Conservation (phyloP, 1,140 invertebrate species). For the Zaprionus capensis region DNA sequence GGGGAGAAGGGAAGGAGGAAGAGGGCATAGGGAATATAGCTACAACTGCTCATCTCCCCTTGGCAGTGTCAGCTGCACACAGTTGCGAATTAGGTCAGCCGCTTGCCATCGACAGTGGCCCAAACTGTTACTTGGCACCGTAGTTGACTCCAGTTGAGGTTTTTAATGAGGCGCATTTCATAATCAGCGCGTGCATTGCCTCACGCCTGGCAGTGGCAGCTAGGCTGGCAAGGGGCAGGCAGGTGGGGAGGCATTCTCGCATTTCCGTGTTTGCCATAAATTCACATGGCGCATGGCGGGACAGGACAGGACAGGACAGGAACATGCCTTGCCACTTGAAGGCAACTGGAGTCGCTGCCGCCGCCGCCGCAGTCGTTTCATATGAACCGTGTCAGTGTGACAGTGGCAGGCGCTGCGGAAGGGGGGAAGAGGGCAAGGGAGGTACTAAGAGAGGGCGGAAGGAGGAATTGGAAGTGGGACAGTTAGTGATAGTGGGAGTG, state of each 20-base stretch:
- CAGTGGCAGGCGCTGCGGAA: slow-evolving; percentile 2
- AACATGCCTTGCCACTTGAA: slow-evolving; percentile 59
- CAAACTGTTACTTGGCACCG: slow-evolving; percentile 21
- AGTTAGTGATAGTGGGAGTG: slow-evolving; percentile 20
- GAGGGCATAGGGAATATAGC: background rate
- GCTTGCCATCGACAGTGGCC: slow-evolving; percentile 37
- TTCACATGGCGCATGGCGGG: slow-evolving; percentile 51
- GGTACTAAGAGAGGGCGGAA: background rate
- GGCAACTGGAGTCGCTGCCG: slow-evolving; percentile 53
- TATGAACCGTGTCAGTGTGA: slow-evolving; percentile 50
- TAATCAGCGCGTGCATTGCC: slow-evolving; percentile 69
- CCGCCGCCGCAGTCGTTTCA: slow-evolving; percentile 28
- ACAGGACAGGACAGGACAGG: slow-evolving; percentile 22
- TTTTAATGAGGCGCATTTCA: slow-evolving; percentile 80
- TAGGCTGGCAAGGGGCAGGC: slow-evolving; percentile 24
- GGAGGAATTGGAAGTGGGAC: slow-evolving; percentile 22
- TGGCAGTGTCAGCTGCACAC: slow-evolving; percentile 9
- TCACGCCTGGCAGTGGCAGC: slow-evolving; percentile 22
- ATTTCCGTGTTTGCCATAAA: slow-evolving; percentile 77
- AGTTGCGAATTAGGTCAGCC: slow-evolving; percentile 60
- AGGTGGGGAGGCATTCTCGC: slow-evolving; percentile 31
- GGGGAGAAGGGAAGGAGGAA: too few species aligned
- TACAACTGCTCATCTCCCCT: background rate
- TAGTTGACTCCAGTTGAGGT: slow-evolving; percentile 32
- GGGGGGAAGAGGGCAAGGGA: background rate